Percentiles rank a stretch among this genome's conserved stretches.
Evolutionary conservation across 2,888 invertebrate genomes (phyloP).

Genomic region (Hyles lineata): DNA sequence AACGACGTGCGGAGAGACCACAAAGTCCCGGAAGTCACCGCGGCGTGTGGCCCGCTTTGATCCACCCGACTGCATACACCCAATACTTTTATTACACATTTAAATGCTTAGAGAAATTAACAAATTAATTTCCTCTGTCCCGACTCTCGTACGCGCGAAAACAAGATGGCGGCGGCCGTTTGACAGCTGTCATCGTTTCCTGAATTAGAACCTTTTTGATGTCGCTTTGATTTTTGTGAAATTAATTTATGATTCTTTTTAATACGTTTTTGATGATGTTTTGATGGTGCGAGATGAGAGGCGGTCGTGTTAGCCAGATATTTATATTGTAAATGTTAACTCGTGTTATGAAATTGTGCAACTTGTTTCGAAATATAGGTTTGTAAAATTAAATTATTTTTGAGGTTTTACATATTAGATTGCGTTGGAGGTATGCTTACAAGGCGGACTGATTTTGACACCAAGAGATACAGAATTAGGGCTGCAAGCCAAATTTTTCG

Average conservation of each 20-base stretch:
- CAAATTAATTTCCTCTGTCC: slow-evolving; percentile 24
- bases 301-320: slow-evolving; percentile 21
- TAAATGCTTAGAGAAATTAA: slow-evolving; percentile 17
- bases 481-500: no score
- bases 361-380: slow-evolving; percentile 12
- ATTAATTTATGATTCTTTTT: slow-evolving; percentile 53
- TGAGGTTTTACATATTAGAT: neutral
- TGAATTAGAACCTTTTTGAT: slow-evolving; percentile 46
- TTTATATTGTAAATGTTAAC: slow-evolving; percentile 8
- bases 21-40: slow-evolving; percentile 22
- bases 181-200: slow-evolving; percentile 45
- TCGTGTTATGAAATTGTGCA: slow-evolving; percentile 21
- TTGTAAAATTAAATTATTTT: slow-evolving; percentile 13
- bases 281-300: slow-evolving; percentile 25
- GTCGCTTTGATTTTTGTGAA: slow-evolving; percentile 54
- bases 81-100: slow-evolving; percentile 21
- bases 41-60: slow-evolving; percentile 28
- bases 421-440: neutral
- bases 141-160: slow-evolving; percentile 26
- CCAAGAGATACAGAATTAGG: no score
- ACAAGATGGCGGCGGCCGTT: slow-evolving; percentile 28
- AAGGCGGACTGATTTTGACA: no score
- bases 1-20: slow-evolving; percentile 36
- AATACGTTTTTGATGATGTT: slow-evolving; percentile 34
- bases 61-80: slow-evolving; percentile 22